Evolutionary conservation across 2,888 invertebrate species (phyloP).

Genomic region (Automeris io): DNA sequence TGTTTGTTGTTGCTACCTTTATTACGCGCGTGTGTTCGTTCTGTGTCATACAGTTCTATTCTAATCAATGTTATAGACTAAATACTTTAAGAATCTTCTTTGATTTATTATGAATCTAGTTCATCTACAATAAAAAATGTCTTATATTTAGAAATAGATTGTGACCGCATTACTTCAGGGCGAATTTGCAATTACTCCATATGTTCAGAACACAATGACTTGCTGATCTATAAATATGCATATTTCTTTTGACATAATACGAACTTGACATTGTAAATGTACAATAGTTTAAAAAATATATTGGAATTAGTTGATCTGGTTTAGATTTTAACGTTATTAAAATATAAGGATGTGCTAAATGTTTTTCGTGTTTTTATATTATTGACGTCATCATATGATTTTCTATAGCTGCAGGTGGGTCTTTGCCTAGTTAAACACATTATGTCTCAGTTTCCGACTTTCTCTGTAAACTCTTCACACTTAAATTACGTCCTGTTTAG

Average conservation of each 20-base stretch:
- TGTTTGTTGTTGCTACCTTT: not conserved
- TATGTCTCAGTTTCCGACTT: too few species aligned
- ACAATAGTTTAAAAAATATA: too few species aligned
- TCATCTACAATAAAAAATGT: not conserved
- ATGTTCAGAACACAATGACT: not conserved
- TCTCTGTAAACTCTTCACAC: too few species aligned
- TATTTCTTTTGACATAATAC: not conserved
- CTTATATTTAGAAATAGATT: slow-evolving; percentile 1
- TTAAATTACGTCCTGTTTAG: too few species aligned
- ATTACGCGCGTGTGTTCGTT: not conserved
- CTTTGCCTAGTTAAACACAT: too few species aligned
- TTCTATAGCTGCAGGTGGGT: too few species aligned
- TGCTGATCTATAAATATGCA: not conserved
- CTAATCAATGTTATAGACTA: not conserved
- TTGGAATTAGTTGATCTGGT: too few species aligned
- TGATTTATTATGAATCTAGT: not conserved
- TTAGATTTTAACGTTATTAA: too few species aligned
- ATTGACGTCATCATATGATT: too few species aligned
- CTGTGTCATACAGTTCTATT: not conserved
- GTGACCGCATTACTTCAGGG: not conserved
- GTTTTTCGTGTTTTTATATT: too few species aligned
- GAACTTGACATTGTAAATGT: not conserved
- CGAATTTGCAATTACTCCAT: not conserved
- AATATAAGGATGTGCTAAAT: too few species aligned
- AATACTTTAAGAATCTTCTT: too few species aligned